Evolutionary conservation across 2,888 invertebrate species (phyloP).

Genomic region (Sinelater perroti): DNA sequence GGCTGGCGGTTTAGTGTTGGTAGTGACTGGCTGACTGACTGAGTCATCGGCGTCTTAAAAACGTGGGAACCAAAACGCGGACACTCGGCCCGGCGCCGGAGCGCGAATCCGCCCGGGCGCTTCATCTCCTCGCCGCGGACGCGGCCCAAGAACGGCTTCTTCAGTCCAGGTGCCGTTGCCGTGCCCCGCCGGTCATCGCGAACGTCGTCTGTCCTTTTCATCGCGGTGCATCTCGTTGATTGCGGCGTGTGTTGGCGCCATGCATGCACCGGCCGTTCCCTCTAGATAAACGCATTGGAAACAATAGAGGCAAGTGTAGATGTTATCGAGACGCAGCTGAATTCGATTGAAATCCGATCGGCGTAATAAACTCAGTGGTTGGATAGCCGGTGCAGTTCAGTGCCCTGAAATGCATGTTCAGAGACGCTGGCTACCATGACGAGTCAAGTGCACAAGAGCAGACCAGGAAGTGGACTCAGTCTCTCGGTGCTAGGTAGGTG

Average conservation of each 20-base stretch:
- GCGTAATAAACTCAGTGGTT: slow-evolving; percentile 6
- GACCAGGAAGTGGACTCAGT: slow-evolving; percentile 60
- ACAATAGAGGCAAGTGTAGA: slow-evolving; percentile 24
- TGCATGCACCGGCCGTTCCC: not conserved
- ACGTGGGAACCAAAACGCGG: slow-evolving; percentile 24
- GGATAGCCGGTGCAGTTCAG: slow-evolving; percentile 33
- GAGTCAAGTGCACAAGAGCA: slow-evolving; percentile 51
- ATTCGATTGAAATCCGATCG: slow-evolving; percentile 22
- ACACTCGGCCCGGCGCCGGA: not conserved
- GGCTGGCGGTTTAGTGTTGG: slow-evolving; percentile 18
- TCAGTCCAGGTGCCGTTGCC: too few relatives aligned
- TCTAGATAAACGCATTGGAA: slow-evolving; percentile 13
- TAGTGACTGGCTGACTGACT: slow-evolving; percentile 20
- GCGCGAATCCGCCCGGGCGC: too few relatives aligned
- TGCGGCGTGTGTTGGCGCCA: slow-evolving; percentile 8
- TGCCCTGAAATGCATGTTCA: slow-evolving; percentile 35
- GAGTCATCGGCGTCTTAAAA: slow-evolving; percentile 30
- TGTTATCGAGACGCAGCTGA: slow-evolving; percentile 17
- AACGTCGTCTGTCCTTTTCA: too few relatives aligned
- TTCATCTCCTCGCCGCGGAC: too few relatives aligned
- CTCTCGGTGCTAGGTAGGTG: slow-evolving; percentile 62
- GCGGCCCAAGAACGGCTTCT: too few relatives aligned
- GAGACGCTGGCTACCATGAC: slow-evolving; percentile 40
- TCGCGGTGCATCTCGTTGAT: not conserved
- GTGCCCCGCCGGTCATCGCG: too few relatives aligned